Evolutionary conservation across 1,140 invertebrate genomes (phyloP).

Genomic region (Drosophila serrata): DNA sequence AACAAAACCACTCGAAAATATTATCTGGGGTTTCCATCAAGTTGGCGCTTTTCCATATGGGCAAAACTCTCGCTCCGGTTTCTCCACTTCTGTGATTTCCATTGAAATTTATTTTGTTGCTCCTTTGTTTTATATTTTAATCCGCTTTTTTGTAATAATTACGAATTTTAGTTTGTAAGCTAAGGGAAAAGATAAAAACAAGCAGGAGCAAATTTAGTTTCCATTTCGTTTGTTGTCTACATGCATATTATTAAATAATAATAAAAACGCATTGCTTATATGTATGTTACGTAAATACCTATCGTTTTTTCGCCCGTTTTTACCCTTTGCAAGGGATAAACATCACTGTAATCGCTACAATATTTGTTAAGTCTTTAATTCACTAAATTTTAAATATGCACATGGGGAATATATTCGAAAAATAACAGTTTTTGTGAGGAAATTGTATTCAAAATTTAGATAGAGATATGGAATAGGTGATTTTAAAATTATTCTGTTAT

Average conservation of each 20-base stretch:
- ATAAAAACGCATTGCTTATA: conserved; percentile 46
- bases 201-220: conserved; percentile 30
- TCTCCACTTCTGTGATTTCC: conserved; percentile 52
- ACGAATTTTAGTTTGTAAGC: conserved; percentile 56
- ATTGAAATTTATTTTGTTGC: conserved; percentile 57
- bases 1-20: conserved; percentile 23
- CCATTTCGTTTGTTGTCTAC: conserved; percentile 50
- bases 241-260: conserved; percentile 35
- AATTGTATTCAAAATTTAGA: background rate
- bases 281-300: conserved; percentile 31
- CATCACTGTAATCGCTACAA: conserved; percentile 10
- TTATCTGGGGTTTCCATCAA: conserved; percentile 40
- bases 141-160: conserved; percentile 58
- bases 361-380: background rate
- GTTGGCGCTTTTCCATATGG: conserved; percentile 48
- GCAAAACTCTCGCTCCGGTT: conserved; percentile 42
- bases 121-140: conserved; percentile 54
- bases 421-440: background rate
- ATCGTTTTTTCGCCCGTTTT: conserved; percentile 22
- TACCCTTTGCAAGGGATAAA: conserved; percentile 4
- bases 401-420: background rate
- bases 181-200: conserved; percentile 10
- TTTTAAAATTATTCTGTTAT: background rate
- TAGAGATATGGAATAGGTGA: background rate
- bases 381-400: background rate